Percentiles rank a stretch among this genome's conserved stretches.
These are phyloP conservation scores for Saccostrea glomerata DNA, from an alignment of 1,140 invertebrate species.

Conservation along the genomic window DNA sequence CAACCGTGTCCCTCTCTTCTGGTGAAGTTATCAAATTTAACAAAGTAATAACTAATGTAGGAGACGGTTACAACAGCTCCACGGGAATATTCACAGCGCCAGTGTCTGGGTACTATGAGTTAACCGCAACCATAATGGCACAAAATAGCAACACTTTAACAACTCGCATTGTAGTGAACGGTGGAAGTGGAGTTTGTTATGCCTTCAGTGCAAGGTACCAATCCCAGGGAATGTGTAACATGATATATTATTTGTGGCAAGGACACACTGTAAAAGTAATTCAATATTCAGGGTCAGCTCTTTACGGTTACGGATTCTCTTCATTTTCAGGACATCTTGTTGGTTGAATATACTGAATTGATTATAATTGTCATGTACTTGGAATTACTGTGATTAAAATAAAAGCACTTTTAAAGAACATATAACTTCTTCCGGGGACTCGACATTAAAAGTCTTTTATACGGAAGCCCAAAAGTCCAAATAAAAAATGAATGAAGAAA, in stretches of 20 bases:
- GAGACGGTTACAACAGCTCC: slow-evolving; percentile 10
- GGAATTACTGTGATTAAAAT: no score
- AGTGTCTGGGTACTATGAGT: slow-evolving; percentile 10
- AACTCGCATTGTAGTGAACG: neutral
- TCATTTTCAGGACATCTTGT: neutral
- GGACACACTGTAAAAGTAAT: neutral
- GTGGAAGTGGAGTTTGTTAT: neutral
- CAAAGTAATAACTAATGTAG: slow-evolving; percentile 31
- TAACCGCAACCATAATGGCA: neutral
- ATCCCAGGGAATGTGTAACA: neutral
- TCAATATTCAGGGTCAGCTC: neutral
- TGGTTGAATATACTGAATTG: neutral
- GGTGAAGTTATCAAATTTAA: slow-evolving; percentile 27
- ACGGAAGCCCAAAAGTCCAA: no score
- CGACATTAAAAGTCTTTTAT: no score
- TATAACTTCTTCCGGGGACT: no score
- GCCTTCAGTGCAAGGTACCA: neutral
- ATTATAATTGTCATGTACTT: no score
- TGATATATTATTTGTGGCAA: neutral
- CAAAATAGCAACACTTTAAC: neutral
- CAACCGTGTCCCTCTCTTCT: neutral
- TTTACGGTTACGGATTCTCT: neutral
- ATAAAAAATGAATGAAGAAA: no score
- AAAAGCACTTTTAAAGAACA: no score
- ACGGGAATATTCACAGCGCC: slow-evolving; percentile 29